These are phyloP conservation scores for Ichneumoninae sp. DNA, from an alignment of 2,888 invertebrate genomes.

Conservation along the genomic window DNA sequence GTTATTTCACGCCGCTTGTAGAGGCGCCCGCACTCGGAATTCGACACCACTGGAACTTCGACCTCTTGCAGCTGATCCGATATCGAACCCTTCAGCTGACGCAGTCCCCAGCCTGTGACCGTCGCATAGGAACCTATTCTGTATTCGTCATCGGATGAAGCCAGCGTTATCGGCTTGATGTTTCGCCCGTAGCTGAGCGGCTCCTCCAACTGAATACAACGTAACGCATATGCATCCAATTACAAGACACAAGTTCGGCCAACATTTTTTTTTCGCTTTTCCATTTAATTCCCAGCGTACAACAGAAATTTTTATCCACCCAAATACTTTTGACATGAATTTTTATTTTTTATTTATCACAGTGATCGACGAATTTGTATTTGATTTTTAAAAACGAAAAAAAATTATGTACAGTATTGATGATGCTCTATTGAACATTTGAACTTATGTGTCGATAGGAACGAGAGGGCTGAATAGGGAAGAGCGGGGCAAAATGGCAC, in stretches of 20 bases:
- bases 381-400: background rate
- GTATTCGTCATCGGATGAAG: slow-evolving; percentile 73
- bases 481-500: too few species aligned
- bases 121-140: slow-evolving; percentile 72
- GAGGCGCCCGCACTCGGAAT: slow-evolving; percentile 73
- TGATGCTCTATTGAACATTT: background rate
- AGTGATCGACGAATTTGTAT: background rate
- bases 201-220: slow-evolving; percentile 70
- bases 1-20: slow-evolving; percentile 81
- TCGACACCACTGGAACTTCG: slow-evolving; percentile 76
- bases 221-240: slow-evolving; percentile 33
- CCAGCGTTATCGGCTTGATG: slow-evolving; percentile 73
- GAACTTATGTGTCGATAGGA: background rate
- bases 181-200: slow-evolving; percentile 69
- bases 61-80: slow-evolving; percentile 76
- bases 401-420: background rate
- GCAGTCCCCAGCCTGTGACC: slow-evolving; percentile 81
- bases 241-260: background rate
- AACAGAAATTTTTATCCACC: background rate
- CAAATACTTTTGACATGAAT: background rate
- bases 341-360: background rate
- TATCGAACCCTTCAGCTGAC: slow-evolving; percentile 70
- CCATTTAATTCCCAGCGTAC: background rate
- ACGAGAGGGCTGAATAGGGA: background rate
- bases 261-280: background rate